These are phyloP conservation scores for Centroberyx gerrardi DNA, from an alignment of 2,797 vertebrate species.

Conservation along the genomic window DNA sequence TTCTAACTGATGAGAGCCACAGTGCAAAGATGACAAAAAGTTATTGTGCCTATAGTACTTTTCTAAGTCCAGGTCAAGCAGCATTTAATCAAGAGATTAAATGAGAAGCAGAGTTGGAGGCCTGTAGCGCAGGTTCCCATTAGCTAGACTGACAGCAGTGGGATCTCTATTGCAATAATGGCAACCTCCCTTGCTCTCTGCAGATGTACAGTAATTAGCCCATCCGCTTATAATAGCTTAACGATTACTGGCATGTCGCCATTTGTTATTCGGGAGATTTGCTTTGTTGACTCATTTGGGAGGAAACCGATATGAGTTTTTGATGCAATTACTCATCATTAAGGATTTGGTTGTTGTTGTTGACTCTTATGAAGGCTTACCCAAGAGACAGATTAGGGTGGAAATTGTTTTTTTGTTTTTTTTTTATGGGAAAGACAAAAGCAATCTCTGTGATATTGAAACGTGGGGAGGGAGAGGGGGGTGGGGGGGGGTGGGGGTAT, in stretches of 20 bases:
- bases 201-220: conserved; percentile 82
- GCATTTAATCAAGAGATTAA: conserved; percentile 65
- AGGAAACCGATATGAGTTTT: conserved; percentile 78
- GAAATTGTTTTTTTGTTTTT: conserved; percentile 60
- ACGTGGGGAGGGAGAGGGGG: not conserved
- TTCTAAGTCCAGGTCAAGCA: conserved; percentile 64
- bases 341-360: conserved; percentile 71
- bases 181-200: conserved; percentile 69
- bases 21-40: conserved; percentile 29
- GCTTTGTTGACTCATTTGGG: conserved; percentile 80
- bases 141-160: conserved; percentile 72
- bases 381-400: conserved; percentile 51
- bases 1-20: conserved; percentile 27
- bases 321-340: conserved; percentile 83
- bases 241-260: conserved; percentile 77
- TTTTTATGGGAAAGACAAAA: conserved; percentile 40
- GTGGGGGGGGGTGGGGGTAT: too few species aligned
- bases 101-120: conserved; percentile 54
- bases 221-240: conserved; percentile 78
- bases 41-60: conserved; percentile 26
- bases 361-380: conserved; percentile 64
- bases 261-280: conserved; percentile 79
- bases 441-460: conserved; percentile 15
- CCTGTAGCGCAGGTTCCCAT: conserved; percentile 67
- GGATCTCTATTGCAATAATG: conserved; percentile 70